Percentiles rank a stretch among this genome's conserved stretches.
Conservation (phyloP, 1,140 invertebrate species). For the Bombus impatiens region DNA sequence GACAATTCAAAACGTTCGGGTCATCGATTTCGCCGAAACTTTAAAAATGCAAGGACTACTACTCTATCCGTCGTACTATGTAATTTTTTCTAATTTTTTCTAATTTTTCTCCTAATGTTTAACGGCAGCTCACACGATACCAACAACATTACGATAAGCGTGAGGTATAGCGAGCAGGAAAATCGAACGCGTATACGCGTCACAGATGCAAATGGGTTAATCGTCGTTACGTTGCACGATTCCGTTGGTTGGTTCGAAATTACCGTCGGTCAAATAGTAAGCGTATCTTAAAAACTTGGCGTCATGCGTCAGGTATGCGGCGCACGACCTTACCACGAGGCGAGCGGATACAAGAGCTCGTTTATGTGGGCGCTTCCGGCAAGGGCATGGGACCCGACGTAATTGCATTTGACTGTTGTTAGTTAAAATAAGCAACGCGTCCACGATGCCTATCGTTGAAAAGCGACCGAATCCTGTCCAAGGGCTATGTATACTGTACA, state of each 20-base stretch:
- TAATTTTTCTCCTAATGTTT: too few relatives aligned
- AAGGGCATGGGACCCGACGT: slow-evolving; percentile 47
- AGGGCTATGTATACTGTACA: not conserved
- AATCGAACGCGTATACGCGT: not conserved
- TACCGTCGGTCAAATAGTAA: not conserved
- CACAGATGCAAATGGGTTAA: not conserved
- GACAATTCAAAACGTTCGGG: too few relatives aligned
- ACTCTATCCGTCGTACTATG: too few relatives aligned
- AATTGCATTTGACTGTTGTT: slow-evolving; percentile 51
- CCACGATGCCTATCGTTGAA: not conserved
- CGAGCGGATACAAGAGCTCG: slow-evolving; percentile 40
- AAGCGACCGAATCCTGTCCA: not conserved
- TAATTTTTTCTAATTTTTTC: too few relatives aligned
- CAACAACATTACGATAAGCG: not conserved
- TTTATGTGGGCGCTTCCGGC: slow-evolving; percentile 57
- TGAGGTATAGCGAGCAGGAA: too few relatives aligned
- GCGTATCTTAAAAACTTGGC: slow-evolving; percentile 37
- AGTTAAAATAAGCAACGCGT: slow-evolving; percentile 36
- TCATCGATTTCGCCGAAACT: not conserved
- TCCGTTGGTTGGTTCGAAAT: not conserved
- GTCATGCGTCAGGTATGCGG: slow-evolving; percentile 47
- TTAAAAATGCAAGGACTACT: too few relatives aligned
- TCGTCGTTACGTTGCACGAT: slow-evolving; percentile 34
- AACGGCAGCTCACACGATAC: not conserved
- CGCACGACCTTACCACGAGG: slow-evolving; percentile 23